These are phyloP conservation scores for Drosophila nigrodunni DNA, from an alignment of 1,140 invertebrate species.

Conservation along the genomic window DNA sequence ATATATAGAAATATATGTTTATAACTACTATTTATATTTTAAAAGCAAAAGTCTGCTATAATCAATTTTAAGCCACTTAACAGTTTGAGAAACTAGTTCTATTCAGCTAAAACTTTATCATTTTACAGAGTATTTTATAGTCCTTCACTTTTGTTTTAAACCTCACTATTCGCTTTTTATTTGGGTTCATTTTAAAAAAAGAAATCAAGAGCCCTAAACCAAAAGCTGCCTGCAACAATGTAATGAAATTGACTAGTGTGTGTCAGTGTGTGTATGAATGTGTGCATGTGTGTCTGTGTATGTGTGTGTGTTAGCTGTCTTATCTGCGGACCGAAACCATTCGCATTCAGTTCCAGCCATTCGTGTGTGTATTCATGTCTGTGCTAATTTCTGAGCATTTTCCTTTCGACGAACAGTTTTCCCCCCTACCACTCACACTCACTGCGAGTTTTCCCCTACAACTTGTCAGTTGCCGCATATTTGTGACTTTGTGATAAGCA, in stretches of 20 bases:
- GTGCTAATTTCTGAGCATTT: conserved; percentile 79
- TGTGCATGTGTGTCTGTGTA: conserved; percentile 2
- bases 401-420: conserved; percentile 20
- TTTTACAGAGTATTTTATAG: neutral
- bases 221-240: conserved; percentile 58
- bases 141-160: neutral
- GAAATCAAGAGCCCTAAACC: conserved; percentile 31
- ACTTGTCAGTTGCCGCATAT: conserved; percentile 40
- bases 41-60: too few species aligned
- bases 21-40: too few species aligned
- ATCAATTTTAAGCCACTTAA: too few species aligned
- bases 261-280: neutral
- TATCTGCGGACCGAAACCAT: conserved; percentile 55
- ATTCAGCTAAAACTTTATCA: too few species aligned
- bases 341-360: conserved; percentile 45
- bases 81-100: too few species aligned
- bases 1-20: too few species aligned
- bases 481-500: conserved; percentile 53
- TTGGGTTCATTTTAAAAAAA: conserved; percentile 56
- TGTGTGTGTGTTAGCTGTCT: conserved; percentile 44
- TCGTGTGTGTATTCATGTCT: conserved; percentile 77
- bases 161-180: conserved; percentile 9
- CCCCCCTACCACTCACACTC: neutral
- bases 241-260: conserved; percentile 73
- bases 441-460: neutral